Evolutionary conservation across 1,140 invertebrate species (phyloP).

Genomic region (Drosophila mojavensis): DNA sequence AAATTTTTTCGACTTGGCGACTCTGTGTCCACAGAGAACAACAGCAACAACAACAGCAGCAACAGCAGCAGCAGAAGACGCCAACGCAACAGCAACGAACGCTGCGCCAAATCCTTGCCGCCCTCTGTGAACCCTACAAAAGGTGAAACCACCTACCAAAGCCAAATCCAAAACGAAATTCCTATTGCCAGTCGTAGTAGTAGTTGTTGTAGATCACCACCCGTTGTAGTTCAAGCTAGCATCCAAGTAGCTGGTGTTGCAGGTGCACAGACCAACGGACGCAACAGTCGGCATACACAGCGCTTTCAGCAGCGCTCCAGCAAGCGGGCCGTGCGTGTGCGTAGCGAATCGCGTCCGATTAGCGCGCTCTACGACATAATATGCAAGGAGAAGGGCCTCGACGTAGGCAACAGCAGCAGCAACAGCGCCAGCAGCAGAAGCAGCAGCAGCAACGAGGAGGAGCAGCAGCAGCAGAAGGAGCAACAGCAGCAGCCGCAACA

Average conservation of each 20-base stretch:
- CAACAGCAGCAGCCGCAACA: conserved; percentile 17
- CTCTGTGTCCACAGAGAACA: conserved; percentile 53
- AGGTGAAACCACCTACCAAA: conserved; percentile 57
- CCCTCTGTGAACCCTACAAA: conserved; percentile 74
- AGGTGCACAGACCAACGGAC: conserved; percentile 21
- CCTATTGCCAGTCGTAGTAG: conserved; percentile 46
- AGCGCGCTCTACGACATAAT: conserved; percentile 83
- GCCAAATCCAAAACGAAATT: conserved; percentile 15
- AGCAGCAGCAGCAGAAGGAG: conserved; percentile 20
- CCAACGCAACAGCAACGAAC: conserved; percentile 66
- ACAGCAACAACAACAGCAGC: conserved; percentile 20
- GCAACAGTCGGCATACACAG: conserved; percentile 71
- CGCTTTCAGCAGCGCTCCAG: conserved; percentile 68
- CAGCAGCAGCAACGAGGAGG: conserved; percentile 38
- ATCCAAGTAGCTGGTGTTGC: conserved; percentile 17
- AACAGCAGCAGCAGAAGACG: conserved; percentile 37
- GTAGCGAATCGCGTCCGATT: conserved; percentile 81
- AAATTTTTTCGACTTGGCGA: conserved; percentile 79
- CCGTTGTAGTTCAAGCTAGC: conserved; percentile 57
- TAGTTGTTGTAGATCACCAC: conserved; percentile 45
- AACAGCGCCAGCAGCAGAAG: conserved; percentile 40
- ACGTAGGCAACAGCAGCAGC: conserved; percentile 59
- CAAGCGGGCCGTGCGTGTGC: conserved; percentile 74
- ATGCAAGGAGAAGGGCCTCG: conserved; percentile 83
- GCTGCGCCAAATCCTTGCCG: conserved; percentile 70